Base-by-base conservation (phyloP, 2,888 invertebrate genomes). In the Mantis religiosa region DNA sequence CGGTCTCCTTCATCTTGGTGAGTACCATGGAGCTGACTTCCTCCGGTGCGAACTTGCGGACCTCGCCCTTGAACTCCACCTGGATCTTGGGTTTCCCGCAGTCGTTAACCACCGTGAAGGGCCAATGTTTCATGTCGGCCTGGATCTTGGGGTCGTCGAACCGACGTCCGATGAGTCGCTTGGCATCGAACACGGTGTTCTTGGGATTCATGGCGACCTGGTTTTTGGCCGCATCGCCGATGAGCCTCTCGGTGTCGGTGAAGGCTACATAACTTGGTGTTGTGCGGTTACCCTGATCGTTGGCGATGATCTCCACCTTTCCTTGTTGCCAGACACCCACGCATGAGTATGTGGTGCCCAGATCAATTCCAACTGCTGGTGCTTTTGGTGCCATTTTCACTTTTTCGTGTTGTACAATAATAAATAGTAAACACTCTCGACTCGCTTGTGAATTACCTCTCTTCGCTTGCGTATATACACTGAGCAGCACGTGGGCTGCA, bases 1-100 rank as follows among this genome's bases (percentile, higher is more conserved):
- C 97, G 87, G 97, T 97, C 94, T 97, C 97, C 95, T 97, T 98
- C 98, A 98, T 98, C 93, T 98, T 98, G 41, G 96, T 96, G 90
- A 98, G 94, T 88, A 98, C 98, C 98, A 98, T 98, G 82, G 98
- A 98, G 92, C 97, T 97, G 91, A 98, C 96, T 94, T 98, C 98
- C 93, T 98, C 98, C 0, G 98, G 98, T 94, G 96, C 97, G 95
- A 98, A 98, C 88, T 95, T 95, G 93, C 98, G 99, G 89, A 94
- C 94, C 93, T 98, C 98, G 84, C 98, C 98, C 93, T 98, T 98
- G 94, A 97, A 98, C 90, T 96, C 94, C 30, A 98, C 97, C 93
- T 96, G 95, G 91, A 97, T 96, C 93, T 97, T 97, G 90, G 97
- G 97, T 93, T 97, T 97, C 88, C 96, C 96, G 90, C 95, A 95